Conservation (phyloP, 1,140 invertebrate genomes). For the Nasonia longicornis region DNA sequence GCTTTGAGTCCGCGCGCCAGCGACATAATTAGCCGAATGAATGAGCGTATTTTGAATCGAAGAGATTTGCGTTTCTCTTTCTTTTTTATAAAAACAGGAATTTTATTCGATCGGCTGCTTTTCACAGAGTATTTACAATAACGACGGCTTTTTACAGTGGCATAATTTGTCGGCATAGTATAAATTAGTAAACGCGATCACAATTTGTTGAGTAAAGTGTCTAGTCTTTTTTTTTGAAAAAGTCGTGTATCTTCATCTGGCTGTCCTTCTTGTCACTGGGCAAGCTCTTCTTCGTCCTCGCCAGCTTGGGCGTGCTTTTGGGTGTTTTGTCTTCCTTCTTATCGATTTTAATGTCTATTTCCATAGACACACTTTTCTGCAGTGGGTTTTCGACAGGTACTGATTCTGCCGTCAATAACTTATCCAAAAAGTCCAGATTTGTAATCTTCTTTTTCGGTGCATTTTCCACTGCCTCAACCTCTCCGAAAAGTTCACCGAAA, state of each 20-base stretch:
- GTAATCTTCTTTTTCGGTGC: conserved; percentile 36
- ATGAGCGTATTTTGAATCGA: neutral
- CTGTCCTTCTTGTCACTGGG: conserved; percentile 41
- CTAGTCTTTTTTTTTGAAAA: conserved; percentile 50
- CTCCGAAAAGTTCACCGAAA: conserved; percentile 39
- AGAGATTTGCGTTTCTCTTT: too few relatives aligned
- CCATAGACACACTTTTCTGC: conserved; percentile 34
- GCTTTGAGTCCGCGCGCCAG: neutral
- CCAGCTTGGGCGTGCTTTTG: conserved; percentile 28
- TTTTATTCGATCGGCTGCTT: neutral
- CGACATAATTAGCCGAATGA: neutral
- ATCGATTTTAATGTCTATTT: conserved; percentile 20
- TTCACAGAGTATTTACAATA: neutral
- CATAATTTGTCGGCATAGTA: conserved; percentile 9
- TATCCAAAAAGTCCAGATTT: conserved; percentile 38
- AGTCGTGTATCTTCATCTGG: conserved; percentile 58
- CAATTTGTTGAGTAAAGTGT: conserved; percentile 37
- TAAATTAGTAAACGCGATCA: conserved; percentile 36
- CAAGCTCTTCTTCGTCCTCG: neutral
- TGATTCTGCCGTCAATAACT: conserved; percentile 38
- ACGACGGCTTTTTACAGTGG: conserved; percentile 3
- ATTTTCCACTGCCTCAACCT: conserved; percentile 23
- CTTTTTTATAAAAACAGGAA: neutral
- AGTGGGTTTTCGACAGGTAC: conserved; percentile 22
- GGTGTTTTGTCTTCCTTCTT: conserved; percentile 4